Percentiles rank a stretch among this genome's conserved stretches.
Evolutionary conservation across 2,113 vertebrate species (phyloP).

Genomic region (Ondatra zibethicus): DNA sequence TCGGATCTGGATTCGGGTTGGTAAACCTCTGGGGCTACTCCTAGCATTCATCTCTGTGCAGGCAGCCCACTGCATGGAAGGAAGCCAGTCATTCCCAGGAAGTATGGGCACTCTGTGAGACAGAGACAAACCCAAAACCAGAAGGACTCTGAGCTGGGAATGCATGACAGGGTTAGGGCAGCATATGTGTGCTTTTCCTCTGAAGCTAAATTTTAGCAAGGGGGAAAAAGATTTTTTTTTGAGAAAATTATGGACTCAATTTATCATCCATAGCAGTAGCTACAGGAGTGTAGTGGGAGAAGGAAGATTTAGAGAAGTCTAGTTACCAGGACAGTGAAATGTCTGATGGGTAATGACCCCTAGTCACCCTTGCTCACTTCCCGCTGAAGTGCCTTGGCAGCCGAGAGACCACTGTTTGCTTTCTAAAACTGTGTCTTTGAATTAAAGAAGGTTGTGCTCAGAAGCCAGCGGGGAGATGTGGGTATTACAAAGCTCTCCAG

Average conservation of each 20-base stretch:
- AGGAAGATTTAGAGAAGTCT: neutral
- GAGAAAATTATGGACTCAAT: neutral
- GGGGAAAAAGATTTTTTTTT: neutral
- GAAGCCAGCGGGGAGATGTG: neutral
- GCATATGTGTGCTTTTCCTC: neutral
- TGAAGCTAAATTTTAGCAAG: neutral
- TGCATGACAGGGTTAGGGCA: too few species aligned
- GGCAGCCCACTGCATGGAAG: accelerated
- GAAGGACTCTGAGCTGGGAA: neutral
- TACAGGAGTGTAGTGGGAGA: neutral
- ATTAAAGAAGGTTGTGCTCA: neutral
- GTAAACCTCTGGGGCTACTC: neutral
- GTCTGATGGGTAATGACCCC: neutral
- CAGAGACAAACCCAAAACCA: neutral
- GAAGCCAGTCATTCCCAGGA: neutral
- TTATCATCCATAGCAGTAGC: neutral
- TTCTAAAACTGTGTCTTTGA: neutral
- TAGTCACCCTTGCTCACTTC: neutral
- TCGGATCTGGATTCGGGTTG: neutral
- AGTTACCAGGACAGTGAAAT: neutral
- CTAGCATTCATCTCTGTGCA: neutral
- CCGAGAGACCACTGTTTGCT: neutral
- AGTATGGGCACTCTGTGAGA: neutral
- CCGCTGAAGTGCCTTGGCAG: neutral
- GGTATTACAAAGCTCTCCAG: constrained; percentile 36